Conservation (phyloP, 2,797 vertebrate genomes). For the Moxostoma hubbsi region DNA sequence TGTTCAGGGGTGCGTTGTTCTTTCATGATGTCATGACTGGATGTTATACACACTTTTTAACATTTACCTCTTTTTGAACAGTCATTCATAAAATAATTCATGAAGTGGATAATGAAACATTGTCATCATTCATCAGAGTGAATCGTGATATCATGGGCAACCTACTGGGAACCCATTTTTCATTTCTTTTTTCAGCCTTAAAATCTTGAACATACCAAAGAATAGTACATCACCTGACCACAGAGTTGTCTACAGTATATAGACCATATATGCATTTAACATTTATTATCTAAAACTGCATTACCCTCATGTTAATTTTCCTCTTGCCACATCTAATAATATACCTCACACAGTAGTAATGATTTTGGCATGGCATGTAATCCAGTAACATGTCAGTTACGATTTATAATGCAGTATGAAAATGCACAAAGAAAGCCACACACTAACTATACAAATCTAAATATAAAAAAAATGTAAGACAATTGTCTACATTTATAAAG, state of each 20-base stretch:
- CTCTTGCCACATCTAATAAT: background rate
- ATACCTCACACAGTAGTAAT: background rate
- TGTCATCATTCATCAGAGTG: slow-evolving; percentile 29
- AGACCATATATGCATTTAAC: background rate
- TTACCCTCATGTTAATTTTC: background rate
- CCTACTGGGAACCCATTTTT: background rate
- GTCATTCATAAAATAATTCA: slow-evolving; percentile 31
- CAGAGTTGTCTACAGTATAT: background rate
- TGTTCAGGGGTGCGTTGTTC: slow-evolving; percentile 37
- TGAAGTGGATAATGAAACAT: slow-evolving; percentile 41
- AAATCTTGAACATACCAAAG: background rate
- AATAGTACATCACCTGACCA: background rate
- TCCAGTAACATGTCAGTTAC: background rate
- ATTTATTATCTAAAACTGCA: background rate
- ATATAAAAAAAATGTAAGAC: too few relatives aligned
- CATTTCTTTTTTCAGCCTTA: background rate
- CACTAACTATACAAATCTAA: background rate
- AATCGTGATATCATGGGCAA: slow-evolving; percentile 13
- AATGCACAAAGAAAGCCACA: background rate
- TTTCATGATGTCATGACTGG: slow-evolving; percentile 29
- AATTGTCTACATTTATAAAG: too few relatives aligned
- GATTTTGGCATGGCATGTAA: background rate
- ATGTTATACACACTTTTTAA: slow-evolving; percentile 49
- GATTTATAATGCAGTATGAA: background rate
- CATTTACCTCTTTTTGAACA: slow-evolving; percentile 34